These are phyloP conservation scores for Pteronotus mesoamericanus DNA, from an alignment of 2,797 vertebrate species.

Conservation along the genomic window DNA sequence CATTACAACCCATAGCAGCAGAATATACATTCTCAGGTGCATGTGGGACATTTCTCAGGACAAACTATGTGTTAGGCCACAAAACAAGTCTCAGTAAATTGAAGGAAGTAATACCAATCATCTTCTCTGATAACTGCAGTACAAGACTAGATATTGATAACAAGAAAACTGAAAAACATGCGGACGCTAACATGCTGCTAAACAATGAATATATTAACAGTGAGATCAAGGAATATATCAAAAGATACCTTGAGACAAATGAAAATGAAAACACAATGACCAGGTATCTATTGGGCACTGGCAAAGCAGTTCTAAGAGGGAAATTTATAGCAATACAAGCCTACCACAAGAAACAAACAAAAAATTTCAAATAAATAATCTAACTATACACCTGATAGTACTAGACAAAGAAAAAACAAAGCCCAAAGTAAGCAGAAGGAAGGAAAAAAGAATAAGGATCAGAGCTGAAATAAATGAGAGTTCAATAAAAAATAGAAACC, in stretches of 20 bases:
- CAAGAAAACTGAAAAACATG: background rate
- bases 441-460: background rate
- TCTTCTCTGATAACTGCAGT: background rate
- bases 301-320: background rate
- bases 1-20: background rate
- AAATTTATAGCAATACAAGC: background rate
- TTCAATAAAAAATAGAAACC: background rate
- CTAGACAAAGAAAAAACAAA: background rate
- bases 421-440: background rate
- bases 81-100: background rate
- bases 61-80: background rate
- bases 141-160: background rate
- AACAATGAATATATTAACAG: background rate
- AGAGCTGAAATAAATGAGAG: background rate
- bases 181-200: background rate
- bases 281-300: background rate
- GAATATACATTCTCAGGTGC: background rate
- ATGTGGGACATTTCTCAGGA: background rate
- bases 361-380: background rate
- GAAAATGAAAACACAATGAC: background rate
- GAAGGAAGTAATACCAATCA: background rate
- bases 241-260: background rate
- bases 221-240: background rate
- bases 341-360: background rate
- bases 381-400: background rate